Evolutionary conservation across 2,797 vertebrate genomes (phyloP), one percentile per base, ranked within the genome.

Genomic region (Threskiornis aethiopicus): DNA sequence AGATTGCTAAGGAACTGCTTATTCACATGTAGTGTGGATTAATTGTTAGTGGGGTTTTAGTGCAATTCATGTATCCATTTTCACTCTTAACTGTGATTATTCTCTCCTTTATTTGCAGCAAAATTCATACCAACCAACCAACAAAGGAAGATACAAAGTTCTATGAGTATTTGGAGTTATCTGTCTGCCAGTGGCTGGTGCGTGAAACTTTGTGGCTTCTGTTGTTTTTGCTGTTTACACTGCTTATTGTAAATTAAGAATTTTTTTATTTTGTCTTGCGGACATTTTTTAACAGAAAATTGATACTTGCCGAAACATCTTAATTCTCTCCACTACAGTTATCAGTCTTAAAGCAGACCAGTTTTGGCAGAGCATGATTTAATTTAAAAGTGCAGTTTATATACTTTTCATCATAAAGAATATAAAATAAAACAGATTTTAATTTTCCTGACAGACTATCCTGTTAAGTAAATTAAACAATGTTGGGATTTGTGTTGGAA

Each of bases 121-220:
- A 99, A 99, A 99, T 97, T 99, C 99, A 22, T 99, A 99, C 98
- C 99, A 99, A 98, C 99, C 99, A n/a, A 99, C 99, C 84, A 99
- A 99, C 98, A 99, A 99, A 98, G 99, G 99, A 98, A 98, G 99
- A 94, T 99, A 99, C 98, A 99, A 99, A 98, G 99, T 99, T 95
- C 97, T 99, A 97, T 99, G 99, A 98, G 98, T 84, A 77, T 84
- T 87, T 87, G 93, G 93, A 96, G 88, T 89, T 90, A 39, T 5
- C 75, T 93, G 79, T 96, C 94, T 97, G 94, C 95, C 87, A 85
- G 85, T 78, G 96, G 95, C 95, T 96, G 96, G 95, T 97, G 91
- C 95, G 95, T 98, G 97, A 96, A 88, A 92, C 87, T 93, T 94
- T 77, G 94, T 98, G 96, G 92, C 95, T 97, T 62, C 94, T 97